A percentile compares a stretch with the other conserved stretches of the same genome.
phyloP scores from a whole-genome alignment of 2,113 vertebrate species.

The Mastomys natalensis region DNA sequence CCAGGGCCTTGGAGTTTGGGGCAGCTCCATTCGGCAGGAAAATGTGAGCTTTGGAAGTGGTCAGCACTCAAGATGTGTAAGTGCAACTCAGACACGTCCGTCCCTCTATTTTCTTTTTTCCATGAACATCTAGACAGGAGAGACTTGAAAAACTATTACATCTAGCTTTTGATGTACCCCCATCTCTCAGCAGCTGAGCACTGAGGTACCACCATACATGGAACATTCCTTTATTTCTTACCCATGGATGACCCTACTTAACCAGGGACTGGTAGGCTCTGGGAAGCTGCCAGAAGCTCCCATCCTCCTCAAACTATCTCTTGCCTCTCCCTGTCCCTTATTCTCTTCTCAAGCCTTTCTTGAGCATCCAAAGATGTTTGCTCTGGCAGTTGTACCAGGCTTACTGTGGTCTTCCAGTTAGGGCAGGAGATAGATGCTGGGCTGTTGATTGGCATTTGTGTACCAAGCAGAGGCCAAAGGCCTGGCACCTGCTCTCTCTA shows the following conservation, averaged over 20 bases:
- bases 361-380: background rate
- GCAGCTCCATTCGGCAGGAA: background rate
- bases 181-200: background rate
- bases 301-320: background rate
- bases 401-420: background rate
- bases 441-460: background rate
- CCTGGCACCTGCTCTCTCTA: background rate
- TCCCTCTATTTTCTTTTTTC: fast-evolving
- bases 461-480: background rate
- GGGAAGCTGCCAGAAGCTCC: background rate
- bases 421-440: background rate
- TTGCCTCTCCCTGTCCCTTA: background rate
- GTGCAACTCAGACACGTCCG: background rate
- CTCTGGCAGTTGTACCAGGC: background rate
- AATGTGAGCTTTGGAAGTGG: background rate
- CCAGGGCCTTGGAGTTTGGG: background rate
- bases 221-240: background rate
- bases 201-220: background rate
- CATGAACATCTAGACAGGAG: background rate
- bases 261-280: background rate
- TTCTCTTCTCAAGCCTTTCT: background rate
- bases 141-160: background rate
- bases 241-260: background rate
- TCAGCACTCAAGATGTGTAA: background rate
- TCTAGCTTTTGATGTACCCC: background rate